These are phyloP conservation scores for Triplophysa yarkandensis DNA, from an alignment of 2,797 vertebrate species.

Conservation along the genomic window DNA sequence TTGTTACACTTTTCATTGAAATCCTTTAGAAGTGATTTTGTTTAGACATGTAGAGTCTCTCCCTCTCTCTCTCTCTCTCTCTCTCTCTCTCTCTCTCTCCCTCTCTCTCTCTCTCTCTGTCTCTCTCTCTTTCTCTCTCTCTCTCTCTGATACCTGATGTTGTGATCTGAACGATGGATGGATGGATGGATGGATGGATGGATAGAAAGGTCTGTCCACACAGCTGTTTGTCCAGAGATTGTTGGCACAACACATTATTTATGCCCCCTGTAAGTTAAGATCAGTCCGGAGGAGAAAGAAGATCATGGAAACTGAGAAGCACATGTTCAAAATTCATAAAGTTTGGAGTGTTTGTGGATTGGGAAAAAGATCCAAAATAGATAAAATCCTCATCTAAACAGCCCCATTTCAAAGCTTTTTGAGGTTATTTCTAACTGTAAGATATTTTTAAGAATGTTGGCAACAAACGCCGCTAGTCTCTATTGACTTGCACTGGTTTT, in stretches of 20 bases:
- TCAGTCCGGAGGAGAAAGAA: constrained; percentile 69
- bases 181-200: constrained; percentile 63
- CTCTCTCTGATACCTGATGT: constrained; percentile 58
- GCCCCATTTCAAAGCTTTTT: no score
- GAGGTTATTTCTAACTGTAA: no score
- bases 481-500: no score
- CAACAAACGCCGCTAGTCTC: no score
- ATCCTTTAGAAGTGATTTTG: neutral
- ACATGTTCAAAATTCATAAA: neutral
- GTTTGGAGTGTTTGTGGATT: neutral
- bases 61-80: no score
- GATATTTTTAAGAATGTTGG: neutral
- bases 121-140: no score
- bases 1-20: no score
- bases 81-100: no score
- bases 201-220: constrained; percentile 59
- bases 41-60: no score
- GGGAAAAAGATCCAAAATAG: neutral
- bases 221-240: constrained; percentile 75
- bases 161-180: constrained; percentile 59
- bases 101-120: no score
- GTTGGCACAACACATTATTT: constrained; percentile 70
- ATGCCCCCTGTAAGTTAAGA: constrained; percentile 72
- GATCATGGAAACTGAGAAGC: constrained; percentile 44
- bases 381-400: no score